These are phyloP conservation scores for Oxyteleia sp. DNA, from an alignment of 2,888 invertebrate species.

Conservation along the genomic window DNA sequence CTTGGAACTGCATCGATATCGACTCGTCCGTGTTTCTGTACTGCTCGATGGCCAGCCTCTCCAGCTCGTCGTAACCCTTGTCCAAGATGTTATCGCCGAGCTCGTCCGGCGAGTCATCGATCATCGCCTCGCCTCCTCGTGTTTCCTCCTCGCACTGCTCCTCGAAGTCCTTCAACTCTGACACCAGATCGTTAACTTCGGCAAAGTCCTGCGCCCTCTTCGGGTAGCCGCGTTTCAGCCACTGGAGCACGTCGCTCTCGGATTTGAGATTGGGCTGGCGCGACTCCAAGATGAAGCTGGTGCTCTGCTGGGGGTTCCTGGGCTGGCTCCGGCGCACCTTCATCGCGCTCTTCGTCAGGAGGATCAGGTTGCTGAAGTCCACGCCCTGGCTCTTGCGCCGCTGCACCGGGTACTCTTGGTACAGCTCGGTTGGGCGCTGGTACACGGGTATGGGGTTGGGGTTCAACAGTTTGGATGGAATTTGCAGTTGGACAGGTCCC, in stretches of 20 bases:
- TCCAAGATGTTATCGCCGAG: constrained; percentile 79
- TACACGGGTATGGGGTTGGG: constrained; percentile 64
- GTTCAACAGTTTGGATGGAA: constrained; percentile 74
- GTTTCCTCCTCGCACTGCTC: constrained; percentile 67
- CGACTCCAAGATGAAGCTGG: constrained; percentile 76
- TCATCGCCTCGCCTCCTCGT: constrained; percentile 89
- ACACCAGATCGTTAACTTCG: constrained; percentile 74
- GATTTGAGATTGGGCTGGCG: constrained; percentile 77
- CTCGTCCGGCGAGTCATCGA: constrained; percentile 86
- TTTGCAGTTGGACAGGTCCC: constrained; percentile 78
- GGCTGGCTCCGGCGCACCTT: constrained; percentile 80
- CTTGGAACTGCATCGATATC: constrained; percentile 84
- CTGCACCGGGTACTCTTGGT: constrained; percentile 79
- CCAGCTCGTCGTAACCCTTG: constrained; percentile 88
- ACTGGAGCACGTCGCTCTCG: constrained; percentile 76
- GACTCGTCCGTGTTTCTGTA: constrained; percentile 88
- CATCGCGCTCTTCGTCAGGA: constrained; percentile 84
- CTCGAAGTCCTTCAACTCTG: constrained; percentile 75
- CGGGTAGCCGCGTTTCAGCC: constrained; percentile 78
- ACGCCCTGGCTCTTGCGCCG: constrained; percentile 82
- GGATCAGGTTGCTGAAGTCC: constrained; percentile 85
- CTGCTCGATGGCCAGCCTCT: constrained; percentile 91
- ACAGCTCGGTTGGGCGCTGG: constrained; percentile 82
- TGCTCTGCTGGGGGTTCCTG: constrained; percentile 76
- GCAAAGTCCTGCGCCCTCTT: constrained; percentile 76